Percentiles rank a stretch among this genome's conserved stretches.
Evolutionary conservation across 2,888 invertebrate species (phyloP).

Genomic region (Saturnia pavonia): DNA sequence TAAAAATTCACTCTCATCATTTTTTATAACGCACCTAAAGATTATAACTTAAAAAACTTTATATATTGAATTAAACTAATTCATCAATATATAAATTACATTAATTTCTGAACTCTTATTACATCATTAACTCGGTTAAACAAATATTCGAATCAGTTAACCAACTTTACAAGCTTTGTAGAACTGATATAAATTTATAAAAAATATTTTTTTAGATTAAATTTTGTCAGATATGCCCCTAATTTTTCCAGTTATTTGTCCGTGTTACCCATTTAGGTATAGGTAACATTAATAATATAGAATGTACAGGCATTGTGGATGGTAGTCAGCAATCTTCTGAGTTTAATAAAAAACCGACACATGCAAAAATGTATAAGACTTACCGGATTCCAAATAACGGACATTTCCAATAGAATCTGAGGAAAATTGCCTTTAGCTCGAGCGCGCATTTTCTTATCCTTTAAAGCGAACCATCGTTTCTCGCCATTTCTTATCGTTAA

Average conservation of each 20-base stretch:
- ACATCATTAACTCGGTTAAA: background rate
- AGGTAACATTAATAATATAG: too few relatives aligned
- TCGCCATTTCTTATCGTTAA: slow-evolving; percentile 93
- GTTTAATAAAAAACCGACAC: background rate
- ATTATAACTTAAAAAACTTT: too few relatives aligned
- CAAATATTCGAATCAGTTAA: background rate
- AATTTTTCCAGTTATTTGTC: background rate
- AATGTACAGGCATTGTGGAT: too few relatives aligned
- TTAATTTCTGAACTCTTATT: too few relatives aligned
- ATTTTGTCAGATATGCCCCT: too few relatives aligned
- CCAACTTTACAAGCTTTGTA: background rate
- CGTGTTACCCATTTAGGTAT: background rate
- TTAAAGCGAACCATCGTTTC: slow-evolving; percentile 97
- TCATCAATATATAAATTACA: background rate
- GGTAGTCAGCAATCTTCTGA: background rate
- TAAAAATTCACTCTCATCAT: too few relatives aligned
- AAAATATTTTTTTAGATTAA: too few relatives aligned
- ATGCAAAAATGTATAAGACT: slow-evolving; percentile 43
- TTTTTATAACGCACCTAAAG: too few relatives aligned
- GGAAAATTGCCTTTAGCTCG: slow-evolving; percentile 96
- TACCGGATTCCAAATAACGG: slow-evolving; percentile 95
- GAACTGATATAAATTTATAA: too few relatives aligned
- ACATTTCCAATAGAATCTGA: slow-evolving; percentile 94
- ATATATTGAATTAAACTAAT: too few relatives aligned
- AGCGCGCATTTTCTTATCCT: slow-evolving; percentile 95